phyloP scores from a whole-genome alignment of 2,888 invertebrate genomes.

The Eupithecia insigniata region DNA sequence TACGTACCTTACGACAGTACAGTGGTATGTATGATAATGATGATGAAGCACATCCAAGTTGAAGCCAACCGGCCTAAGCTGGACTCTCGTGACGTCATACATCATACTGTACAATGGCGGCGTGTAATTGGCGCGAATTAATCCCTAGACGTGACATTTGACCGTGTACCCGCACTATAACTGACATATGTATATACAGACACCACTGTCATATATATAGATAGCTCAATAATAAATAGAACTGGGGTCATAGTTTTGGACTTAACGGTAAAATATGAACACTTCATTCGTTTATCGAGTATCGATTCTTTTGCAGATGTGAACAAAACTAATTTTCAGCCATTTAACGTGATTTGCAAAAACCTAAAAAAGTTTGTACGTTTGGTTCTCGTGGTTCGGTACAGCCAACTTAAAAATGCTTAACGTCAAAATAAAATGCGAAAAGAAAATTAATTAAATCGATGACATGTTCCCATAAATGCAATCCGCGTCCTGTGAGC shows the following conservation, averaged over 20 bases:
- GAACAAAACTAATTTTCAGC: too few relatives aligned
- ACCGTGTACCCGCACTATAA: slow-evolving; percentile 48
- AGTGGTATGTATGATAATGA: background rate
- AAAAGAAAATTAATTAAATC: background rate
- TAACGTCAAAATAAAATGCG: background rate
- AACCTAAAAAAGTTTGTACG: background rate
- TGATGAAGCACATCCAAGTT: background rate
- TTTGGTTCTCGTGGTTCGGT: background rate
- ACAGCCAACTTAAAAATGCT: background rate
- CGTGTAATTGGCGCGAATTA: slow-evolving; percentile 74
- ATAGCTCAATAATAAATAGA: background rate
- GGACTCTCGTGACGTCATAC: slow-evolving; percentile 33
- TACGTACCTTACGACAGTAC: background rate
- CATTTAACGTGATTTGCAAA: too few relatives aligned
- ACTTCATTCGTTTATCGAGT: too few relatives aligned
- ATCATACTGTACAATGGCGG: slow-evolving; percentile 52
- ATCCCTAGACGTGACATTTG: slow-evolving; percentile 75
- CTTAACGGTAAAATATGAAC: background rate
- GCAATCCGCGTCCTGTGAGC: slow-evolving; percentile 72
- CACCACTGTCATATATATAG: background rate
- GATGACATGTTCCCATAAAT: slow-evolving; percentile 46
- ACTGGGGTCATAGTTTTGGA: background rate
- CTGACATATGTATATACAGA: background rate
- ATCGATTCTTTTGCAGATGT: too few relatives aligned
- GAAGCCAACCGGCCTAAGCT: background rate